phyloP scores from a whole-genome alignment of 2,113 vertebrate genomes.

The Callopanchax toddi region DNA sequence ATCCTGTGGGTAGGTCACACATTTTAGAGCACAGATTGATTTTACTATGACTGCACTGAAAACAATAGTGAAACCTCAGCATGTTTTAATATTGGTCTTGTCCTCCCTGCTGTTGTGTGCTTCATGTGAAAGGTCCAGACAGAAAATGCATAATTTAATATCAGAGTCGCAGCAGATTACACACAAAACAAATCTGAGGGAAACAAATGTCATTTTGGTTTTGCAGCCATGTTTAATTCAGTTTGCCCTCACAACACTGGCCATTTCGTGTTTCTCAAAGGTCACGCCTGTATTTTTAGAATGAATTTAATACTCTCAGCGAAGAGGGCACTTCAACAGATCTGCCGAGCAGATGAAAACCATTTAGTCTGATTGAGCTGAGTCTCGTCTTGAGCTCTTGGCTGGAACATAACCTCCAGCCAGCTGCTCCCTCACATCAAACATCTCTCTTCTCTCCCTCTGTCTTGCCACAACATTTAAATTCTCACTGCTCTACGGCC shows the following conservation, averaged over 20 bases:
- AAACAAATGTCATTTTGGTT: background rate
- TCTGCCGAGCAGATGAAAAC: background rate
- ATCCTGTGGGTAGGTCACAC: conserved; percentile 46
- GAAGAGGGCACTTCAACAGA: conserved; percentile 5
- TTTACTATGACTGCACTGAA: conserved; percentile 28
- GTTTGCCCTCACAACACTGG: background rate
- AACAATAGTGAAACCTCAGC: conserved; percentile 3
- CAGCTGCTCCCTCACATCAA: conserved; percentile 11
- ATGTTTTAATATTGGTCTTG: conserved; percentile 4
- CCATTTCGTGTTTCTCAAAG: background rate
- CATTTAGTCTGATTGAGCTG: conserved; percentile 1
- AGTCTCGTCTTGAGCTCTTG: conserved; percentile 2
- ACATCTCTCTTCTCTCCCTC: conserved; percentile 5
- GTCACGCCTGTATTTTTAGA: conserved; percentile 21
- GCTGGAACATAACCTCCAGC: conserved; percentile 17
- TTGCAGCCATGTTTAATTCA: background rate
- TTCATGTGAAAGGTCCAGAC: background rate
- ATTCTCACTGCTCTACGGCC: conserved; percentile 23
- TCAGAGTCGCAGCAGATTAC: background rate
- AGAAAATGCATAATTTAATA: background rate
- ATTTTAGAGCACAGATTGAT: conserved; percentile 24
- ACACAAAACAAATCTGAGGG: background rate
- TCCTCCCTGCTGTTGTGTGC: background rate
- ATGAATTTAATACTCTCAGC: conserved; percentile 2
- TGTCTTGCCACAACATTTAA: conserved; percentile 9